Conservation (phyloP, 2,113 vertebrate genomes). For the Petrocephalus zakoni region DNA sequence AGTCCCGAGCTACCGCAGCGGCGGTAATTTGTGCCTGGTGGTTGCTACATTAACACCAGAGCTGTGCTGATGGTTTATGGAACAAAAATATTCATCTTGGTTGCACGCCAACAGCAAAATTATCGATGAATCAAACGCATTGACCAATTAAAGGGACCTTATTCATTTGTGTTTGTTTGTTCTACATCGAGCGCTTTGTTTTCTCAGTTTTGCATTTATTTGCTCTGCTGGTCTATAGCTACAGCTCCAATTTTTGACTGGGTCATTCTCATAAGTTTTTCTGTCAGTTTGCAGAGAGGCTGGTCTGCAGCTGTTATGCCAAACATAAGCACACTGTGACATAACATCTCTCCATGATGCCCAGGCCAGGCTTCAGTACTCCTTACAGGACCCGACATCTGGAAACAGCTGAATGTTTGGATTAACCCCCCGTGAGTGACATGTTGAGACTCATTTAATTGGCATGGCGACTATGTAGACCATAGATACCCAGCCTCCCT, state of each 20-base stretch:
- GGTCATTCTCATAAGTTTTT: neutral
- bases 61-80: neutral
- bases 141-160: neutral
- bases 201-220: neutral
- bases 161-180: neutral
- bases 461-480: neutral
- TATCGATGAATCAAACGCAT: neutral
- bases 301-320: neutral
- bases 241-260: neutral
- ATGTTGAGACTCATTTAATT: conserved; percentile 5
- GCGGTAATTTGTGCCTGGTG: neutral
- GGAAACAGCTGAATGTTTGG: neutral
- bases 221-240: neutral
- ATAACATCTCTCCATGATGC: neutral
- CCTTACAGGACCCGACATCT: neutral
- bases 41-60: neutral
- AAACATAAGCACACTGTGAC: neutral
- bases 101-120: neutral
- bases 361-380: neutral
- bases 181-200: neutral
- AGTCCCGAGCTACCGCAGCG: neutral
- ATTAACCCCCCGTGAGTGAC: neutral
- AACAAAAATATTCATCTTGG: conserved; percentile 2
- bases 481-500: neutral
- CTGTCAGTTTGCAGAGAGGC: neutral